Conservation (phyloP, 2,888 invertebrate species). For the Geophilus truncorum region DNA sequence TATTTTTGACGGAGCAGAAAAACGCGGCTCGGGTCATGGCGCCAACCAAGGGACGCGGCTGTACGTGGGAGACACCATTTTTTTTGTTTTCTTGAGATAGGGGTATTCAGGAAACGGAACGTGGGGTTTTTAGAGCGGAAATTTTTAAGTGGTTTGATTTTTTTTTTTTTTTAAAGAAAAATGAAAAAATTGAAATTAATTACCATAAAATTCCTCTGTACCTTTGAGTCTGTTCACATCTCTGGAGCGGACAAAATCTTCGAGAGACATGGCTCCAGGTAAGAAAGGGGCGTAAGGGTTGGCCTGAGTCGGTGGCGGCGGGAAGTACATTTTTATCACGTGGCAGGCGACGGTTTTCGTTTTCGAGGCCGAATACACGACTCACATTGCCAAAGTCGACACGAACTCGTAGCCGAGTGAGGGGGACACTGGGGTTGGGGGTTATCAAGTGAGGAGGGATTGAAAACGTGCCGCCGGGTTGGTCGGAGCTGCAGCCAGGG, state of each 20-base stretch:
- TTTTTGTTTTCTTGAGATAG: background rate
- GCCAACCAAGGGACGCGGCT: background rate
- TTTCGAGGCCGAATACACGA: background rate
- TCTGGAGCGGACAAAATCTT: conserved; percentile 22
- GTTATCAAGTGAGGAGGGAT: background rate
- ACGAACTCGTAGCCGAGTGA: background rate
- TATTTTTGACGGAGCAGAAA: conserved; percentile 6
- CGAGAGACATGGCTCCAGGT: conserved; percentile 29
- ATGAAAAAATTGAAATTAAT: background rate
- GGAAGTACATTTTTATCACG: conserved; percentile 29
- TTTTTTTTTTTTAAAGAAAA: too few relatives aligned
- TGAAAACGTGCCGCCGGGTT: background rate
- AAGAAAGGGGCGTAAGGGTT: conserved; percentile 5
- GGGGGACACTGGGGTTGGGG: background rate
- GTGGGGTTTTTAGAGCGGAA: background rate
- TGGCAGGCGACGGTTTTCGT: background rate
- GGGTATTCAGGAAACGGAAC: background rate
- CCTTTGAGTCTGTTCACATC: conserved; percentile 30
- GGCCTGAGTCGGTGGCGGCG: conserved; percentile 3
- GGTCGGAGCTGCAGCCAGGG: background rate
- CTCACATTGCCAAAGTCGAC: background rate
- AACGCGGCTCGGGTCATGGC: conserved; percentile 2
- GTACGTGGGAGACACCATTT: background rate
- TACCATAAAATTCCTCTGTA: conserved; percentile 2
- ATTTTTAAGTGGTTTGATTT: background rate